These are phyloP conservation scores for Spongia lamella DNA, from an alignment of 37 sponge, comb jelly and placozoan species.

Conservation along the genomic window DNA sequence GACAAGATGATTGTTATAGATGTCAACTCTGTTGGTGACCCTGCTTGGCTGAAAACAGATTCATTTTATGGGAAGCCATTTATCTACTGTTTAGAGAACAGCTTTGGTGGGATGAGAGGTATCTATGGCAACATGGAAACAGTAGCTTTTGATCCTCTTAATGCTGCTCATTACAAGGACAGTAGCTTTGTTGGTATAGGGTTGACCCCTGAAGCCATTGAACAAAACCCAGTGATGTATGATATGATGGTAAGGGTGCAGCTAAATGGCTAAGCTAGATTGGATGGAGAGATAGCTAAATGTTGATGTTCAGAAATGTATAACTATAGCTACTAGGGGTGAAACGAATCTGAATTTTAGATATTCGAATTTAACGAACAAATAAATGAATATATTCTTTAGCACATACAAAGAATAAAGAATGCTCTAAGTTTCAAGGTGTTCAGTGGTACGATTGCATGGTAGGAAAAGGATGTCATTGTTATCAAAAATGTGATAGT, in stretches of 20 bases:
- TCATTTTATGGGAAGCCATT: slow-evolving; percentile 72
- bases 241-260: slow-evolving; percentile 53
- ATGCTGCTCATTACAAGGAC: slow-evolving; percentile 17
- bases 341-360: too few species aligned
- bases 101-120: slow-evolving; percentile 63
- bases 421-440: too few species aligned
- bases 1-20: slow-evolving; percentile 65
- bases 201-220: slow-evolving; percentile 73
- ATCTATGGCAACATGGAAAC: slow-evolving; percentile 60
- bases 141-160: slow-evolving; percentile 39
- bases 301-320: too few species aligned
- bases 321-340: too few species aligned
- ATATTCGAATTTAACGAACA: too few species aligned
- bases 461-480: too few species aligned
- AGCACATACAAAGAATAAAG: too few species aligned
- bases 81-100: slow-evolving; percentile 67
- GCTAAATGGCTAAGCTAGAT: neutral
- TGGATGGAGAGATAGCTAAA: too few species aligned
- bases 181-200: slow-evolving; percentile 73
- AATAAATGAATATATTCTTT: too few species aligned
- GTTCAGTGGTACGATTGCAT: too few species aligned
- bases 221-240: slow-evolving; percentile 69
- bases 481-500: too few species aligned
- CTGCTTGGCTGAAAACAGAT: slow-evolving; percentile 31
- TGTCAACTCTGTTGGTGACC: slow-evolving; percentile 33